phyloP scores from a whole-genome alignment of 1,140 invertebrate genomes.

The Macrobrachium rosenbergii region DNA sequence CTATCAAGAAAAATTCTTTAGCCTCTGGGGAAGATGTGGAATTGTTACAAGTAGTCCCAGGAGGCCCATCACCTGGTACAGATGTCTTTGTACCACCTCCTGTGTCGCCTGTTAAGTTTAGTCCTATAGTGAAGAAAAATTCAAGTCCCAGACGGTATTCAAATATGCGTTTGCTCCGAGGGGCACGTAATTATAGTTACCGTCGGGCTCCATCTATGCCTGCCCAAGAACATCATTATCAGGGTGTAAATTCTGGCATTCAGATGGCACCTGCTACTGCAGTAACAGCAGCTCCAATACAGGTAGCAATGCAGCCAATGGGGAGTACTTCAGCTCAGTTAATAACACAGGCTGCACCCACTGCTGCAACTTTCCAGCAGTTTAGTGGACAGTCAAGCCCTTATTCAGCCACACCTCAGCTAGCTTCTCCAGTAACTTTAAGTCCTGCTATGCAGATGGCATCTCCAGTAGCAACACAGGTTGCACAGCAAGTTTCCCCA shows the following conservation, averaged over 20 bases:
- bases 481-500: conserved; percentile 49
- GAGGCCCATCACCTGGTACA: conserved; percentile 29
- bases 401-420: conserved; percentile 40
- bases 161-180: conserved; percentile 60
- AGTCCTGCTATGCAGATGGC: conserved; percentile 42
- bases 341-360: conserved; percentile 37
- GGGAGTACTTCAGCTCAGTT: conserved; percentile 43
- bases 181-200: conserved; percentile 58
- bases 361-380: conserved; percentile 37
- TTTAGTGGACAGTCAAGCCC: conserved; percentile 42
- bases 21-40: conserved; percentile 43
- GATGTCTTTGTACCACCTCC: conserved; percentile 56
- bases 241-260: conserved; percentile 30
- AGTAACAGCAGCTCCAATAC: conserved; percentile 34
- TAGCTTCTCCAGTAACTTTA: conserved; percentile 43
- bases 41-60: conserved; percentile 22
- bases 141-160: conserved; percentile 59
- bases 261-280: conserved; percentile 29
- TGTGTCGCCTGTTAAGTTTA: conserved; percentile 58
- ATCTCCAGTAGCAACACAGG: conserved; percentile 46
- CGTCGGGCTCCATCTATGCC: conserved; percentile 56
- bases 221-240: conserved; percentile 37
- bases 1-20: conserved; percentile 36
- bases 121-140: conserved; percentile 63
- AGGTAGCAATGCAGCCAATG: conserved; percentile 52